Percentiles rank a stretch among this genome's conserved stretches.
These are phyloP conservation scores for Plutella xylostella DNA, from an alignment of 2,888 invertebrate species.

Conservation along the genomic window DNA sequence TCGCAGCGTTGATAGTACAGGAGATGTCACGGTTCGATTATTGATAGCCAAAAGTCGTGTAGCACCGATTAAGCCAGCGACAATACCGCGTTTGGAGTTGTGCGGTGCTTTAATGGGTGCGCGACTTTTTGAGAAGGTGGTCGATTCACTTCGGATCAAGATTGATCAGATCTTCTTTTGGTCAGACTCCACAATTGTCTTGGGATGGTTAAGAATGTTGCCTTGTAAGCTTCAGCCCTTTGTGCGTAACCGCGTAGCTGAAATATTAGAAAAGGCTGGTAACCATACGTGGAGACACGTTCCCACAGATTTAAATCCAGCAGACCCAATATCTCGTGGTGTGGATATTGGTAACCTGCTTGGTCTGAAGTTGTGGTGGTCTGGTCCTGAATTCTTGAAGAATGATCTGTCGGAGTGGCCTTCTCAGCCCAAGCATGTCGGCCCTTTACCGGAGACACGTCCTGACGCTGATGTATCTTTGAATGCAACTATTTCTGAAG, in stretches of 20 bases:
- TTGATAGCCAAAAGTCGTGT: conserved; percentile 3
- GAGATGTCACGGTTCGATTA: neutral
- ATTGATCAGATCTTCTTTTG: neutral
- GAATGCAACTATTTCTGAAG: no score
- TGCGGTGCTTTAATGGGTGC: neutral
- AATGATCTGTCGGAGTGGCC: neutral
- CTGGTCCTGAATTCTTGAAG: neutral
- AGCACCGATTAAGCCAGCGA: neutral
- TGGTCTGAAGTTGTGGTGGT: neutral
- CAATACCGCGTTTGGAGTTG: neutral
- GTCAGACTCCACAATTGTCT: neutral
- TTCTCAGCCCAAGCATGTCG: no score
- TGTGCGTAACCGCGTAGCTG: neutral
- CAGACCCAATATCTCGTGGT: neutral
- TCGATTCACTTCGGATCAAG: neutral
- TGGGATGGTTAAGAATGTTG: neutral
- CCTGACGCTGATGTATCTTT: no score
- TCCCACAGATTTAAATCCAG: neutral
- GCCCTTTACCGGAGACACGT: no score
- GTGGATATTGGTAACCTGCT: neutral
- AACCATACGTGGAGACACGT: neutral
- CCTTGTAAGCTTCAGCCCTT: neutral
- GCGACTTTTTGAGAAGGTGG: neutral
- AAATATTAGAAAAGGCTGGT: neutral
- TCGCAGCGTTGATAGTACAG: neutral